phyloP scores from a whole-genome alignment of 2,888 invertebrate genomes.

The Diachrysia chrysitis region DNA sequence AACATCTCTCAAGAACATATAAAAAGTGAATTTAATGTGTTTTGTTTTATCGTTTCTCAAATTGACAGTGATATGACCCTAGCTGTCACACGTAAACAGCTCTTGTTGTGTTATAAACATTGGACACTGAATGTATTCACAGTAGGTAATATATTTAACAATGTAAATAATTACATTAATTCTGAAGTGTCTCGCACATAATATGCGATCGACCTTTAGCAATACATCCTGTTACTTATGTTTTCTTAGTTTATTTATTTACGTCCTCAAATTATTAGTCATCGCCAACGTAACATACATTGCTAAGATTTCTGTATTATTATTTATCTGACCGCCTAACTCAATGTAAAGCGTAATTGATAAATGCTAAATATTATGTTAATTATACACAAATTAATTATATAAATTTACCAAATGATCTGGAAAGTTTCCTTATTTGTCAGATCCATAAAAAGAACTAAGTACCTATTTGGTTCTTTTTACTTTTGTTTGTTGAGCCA shows the following conservation, averaged over 20 bases:
- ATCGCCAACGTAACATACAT: neutral
- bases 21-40: too few species aligned
- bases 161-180: neutral
- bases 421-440: constrained; percentile 2
- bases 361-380: neutral
- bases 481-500: constrained; percentile 30
- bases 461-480: neutral
- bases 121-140: too few species aligned
- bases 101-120: too few species aligned
- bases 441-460: neutral
- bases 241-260: neutral
- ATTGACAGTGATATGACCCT: too few species aligned
- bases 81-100: too few species aligned
- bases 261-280: constrained; percentile 1
- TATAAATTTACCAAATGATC: neutral
- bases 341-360: neutral
- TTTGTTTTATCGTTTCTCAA: too few species aligned
- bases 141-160: too few species aligned
- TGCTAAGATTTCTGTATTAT: constrained; percentile 1
- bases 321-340: constrained; percentile 2
- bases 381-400: neutral
- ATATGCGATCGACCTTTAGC: neutral
- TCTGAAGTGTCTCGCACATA: neutral
- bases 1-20: neutral
- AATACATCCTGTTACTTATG: neutral